Percentiles rank a stretch among this genome's conserved stretches.
phyloP scores from a whole-genome alignment of 1,140 invertebrate species.

The Monomorium pharaonis region DNA sequence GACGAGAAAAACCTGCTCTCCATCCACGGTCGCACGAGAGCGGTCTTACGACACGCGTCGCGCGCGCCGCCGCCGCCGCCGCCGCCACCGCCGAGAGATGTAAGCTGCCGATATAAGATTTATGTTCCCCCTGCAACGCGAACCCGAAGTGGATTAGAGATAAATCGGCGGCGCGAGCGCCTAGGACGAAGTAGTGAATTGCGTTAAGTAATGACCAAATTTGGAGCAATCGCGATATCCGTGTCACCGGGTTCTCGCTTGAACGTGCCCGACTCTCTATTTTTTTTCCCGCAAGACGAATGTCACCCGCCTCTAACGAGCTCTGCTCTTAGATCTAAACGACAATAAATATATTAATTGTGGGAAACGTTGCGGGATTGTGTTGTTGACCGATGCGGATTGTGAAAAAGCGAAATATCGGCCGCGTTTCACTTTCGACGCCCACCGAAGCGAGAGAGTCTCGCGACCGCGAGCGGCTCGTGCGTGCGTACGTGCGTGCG shows the following conservation, averaged over 20 bases:
- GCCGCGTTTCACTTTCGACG: slow-evolving; percentile 70
- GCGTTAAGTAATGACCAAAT: slow-evolving; percentile 67
- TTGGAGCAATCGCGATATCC: slow-evolving; percentile 53
- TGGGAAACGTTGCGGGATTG: neutral
- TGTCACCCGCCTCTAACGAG: slow-evolving; percentile 35
- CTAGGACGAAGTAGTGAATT: slow-evolving; percentile 34
- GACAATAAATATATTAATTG: slow-evolving; percentile 46
- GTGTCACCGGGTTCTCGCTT: slow-evolving; percentile 20
- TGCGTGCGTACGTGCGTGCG: slow-evolving; percentile 9
- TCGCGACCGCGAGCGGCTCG: slow-evolving; percentile 21
- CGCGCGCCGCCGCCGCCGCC: slow-evolving; percentile 55
- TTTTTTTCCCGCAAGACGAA: slow-evolving; percentile 9
- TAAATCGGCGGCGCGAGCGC: slow-evolving; percentile 66
- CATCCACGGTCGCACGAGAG: slow-evolving; percentile 49
- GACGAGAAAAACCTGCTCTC: slow-evolving; percentile 70
- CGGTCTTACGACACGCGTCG: slow-evolving; percentile 71
- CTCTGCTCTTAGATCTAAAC: neutral
- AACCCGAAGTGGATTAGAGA: slow-evolving; percentile 59
- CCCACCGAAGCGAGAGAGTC: slow-evolving; percentile 63
- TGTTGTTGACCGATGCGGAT: neutral
- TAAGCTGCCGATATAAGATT: slow-evolving; percentile 71
- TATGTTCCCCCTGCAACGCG: slow-evolving; percentile 59
- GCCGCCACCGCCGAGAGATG: slow-evolving; percentile 51
- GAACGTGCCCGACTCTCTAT: neutral
- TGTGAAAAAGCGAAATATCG: slow-evolving; percentile 2